phyloP scores from a whole-genome alignment of 2,113 vertebrate species.

The Myotis brandtii region DNA sequence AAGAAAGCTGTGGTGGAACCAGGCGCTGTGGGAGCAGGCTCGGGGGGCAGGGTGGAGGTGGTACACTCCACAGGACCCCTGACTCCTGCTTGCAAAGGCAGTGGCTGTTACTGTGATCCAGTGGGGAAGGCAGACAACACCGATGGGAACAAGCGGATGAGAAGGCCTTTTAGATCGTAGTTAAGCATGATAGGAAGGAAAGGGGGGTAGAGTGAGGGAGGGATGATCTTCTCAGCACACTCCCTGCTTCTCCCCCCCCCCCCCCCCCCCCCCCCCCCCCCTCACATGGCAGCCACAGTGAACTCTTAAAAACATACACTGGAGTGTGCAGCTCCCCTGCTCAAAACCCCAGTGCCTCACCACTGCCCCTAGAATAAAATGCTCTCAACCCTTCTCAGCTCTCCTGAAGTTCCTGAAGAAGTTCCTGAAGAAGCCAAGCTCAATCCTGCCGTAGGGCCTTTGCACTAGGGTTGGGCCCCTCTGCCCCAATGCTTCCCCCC shows the following conservation, averaged over 20 bases:
- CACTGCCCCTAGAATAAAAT: background rate
- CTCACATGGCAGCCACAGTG: background rate
- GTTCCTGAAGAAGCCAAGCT: background rate
- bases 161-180: background rate
- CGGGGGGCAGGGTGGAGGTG: background rate
- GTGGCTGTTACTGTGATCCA: background rate
- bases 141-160: background rate
- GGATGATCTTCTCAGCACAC: rapidly evolving
- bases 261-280: background rate
- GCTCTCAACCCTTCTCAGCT: background rate
- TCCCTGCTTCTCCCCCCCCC: background rate
- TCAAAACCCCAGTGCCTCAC: background rate
- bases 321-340: background rate
- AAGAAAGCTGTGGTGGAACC: background rate
- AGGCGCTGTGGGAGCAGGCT: background rate
- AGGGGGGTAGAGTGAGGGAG: background rate
- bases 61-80: background rate
- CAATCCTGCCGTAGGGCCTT: background rate
- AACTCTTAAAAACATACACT: background rate
- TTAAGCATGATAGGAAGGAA: background rate
- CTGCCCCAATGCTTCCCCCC: background rate
- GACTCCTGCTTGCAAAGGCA: background rate
- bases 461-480: background rate
- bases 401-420: background rate
- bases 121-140: background rate